Conservation (phyloP, 2,888 invertebrate genomes). For the Thymelicus sylvestris region DNA sequence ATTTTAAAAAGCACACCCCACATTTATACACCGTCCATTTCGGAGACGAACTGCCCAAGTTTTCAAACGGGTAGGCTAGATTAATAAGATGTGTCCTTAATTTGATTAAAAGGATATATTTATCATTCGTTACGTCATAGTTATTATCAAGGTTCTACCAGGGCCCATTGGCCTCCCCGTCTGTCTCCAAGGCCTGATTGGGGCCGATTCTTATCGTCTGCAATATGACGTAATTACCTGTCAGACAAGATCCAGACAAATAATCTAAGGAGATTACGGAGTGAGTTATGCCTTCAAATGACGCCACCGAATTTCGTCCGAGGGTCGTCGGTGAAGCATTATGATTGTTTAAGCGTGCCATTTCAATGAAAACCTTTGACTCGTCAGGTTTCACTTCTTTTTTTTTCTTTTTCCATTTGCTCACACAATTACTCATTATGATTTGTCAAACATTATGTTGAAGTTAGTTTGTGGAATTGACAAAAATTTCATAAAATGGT, state of each 20-base stretch:
- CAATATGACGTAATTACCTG: slow-evolving; percentile 48
- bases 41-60: too few relatives aligned
- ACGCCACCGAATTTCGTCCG: slow-evolving; percentile 37
- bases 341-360: slow-evolving; percentile 20
- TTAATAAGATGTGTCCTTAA: too few relatives aligned
- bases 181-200: slow-evolving; percentile 36
- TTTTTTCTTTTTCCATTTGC: background rate
- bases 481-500: too few relatives aligned
- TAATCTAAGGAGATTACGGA: slow-evolving; percentile 50
- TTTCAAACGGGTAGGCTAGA: too few relatives aligned
- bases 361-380: slow-evolving; percentile 16
- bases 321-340: slow-evolving; percentile 28
- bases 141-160: background rate
- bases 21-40: too few relatives aligned
- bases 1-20: too few relatives aligned
- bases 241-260: slow-evolving; percentile 50
- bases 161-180: background rate
- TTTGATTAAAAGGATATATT: too few relatives aligned
- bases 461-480: too few relatives aligned
- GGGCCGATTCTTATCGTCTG: slow-evolving; percentile 44
- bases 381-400: slow-evolving; percentile 12
- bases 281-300: slow-evolving; percentile 45
- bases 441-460: too few relatives aligned
- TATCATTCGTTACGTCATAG: background rate
- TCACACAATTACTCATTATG: too few relatives aligned